Evolutionary conservation across 1,140 invertebrate genomes (phyloP), one percentile per base, ranked within the genome.

Genomic region (Pogonognathellus flavescens): DNA sequence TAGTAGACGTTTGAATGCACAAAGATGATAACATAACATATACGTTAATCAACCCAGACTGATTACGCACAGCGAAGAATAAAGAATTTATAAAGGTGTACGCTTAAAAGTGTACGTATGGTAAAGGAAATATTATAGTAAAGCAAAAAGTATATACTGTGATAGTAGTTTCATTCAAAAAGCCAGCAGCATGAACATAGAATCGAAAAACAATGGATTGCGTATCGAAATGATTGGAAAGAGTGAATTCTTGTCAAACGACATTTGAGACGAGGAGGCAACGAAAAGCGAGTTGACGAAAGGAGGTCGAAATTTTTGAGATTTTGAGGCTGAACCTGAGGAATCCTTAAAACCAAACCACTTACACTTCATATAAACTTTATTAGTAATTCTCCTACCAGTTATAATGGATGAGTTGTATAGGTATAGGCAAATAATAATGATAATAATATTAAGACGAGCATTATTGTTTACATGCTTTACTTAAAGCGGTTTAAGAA

Each of bases 291-390:
- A 66, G 82, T 59, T 50, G 60, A 83, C 18, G 41, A 83, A 83
- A 83, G 55, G 82, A 83, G 82, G 82, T 31, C 82, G 49, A 83
- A 70, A 66, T 70, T 83, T 83, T 70, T 60, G 31, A 70, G 60
- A 83, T 83, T 83, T 83, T 83, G 82, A 82, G 81, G 81, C 81
- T 82, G 60, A 62, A 62, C n/a, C 59, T 60, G 18, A 81, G 49
- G 60, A 62, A 62, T 62, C 60, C 10, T 62, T 22, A 62, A 22
- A 22, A 62, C 20, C 60, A 62, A 62, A 62, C 60, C 60, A 62
- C 60, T 62, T 62, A 62, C 60, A 62, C 60, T 62, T 14, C 53
- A 55, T 16, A 41, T 41, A 41, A 41, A 41, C 31, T 41, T 41
- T 41, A 41, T 41, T 41, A 41, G 31, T 41, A 41, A 41, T 41